Conservation (phyloP, 2,888 invertebrate genomes). For the Lasioglossum marginatum region DNA sequence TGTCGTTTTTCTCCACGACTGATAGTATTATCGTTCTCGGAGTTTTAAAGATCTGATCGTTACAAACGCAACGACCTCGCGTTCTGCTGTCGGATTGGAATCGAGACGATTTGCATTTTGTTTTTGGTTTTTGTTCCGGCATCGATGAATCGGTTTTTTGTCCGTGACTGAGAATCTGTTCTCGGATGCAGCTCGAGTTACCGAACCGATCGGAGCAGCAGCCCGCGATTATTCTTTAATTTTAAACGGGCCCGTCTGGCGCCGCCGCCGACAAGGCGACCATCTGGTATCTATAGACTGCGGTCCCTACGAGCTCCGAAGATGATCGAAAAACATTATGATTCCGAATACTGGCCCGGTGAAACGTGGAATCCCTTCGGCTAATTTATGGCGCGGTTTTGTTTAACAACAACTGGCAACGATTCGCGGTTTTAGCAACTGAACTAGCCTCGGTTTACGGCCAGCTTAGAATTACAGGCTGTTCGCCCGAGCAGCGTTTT, state of each 20-base stretch:
- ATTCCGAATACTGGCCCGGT: not conserved
- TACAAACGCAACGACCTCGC: no score
- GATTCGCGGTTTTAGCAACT: not conserved
- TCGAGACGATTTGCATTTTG: not conserved
- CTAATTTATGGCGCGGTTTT: not conserved
- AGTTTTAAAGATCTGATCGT: no score
- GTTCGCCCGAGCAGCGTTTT: not conserved
- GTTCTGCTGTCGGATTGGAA: not conserved
- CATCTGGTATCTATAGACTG: constrained; percentile 19
- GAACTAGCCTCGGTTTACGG: not conserved
- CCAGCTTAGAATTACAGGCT: not conserved
- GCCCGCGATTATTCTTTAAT: constrained; percentile 15
- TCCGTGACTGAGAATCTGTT: not conserved
- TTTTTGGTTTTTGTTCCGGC: not conserved
- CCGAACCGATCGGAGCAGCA: not conserved
- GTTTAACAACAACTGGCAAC: not conserved
- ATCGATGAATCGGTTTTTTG: constrained; percentile 10
- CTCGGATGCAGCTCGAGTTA: constrained; percentile 2
- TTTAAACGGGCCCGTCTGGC: constrained; percentile 18
- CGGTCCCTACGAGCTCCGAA: not conserved
- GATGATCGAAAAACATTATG: constrained; percentile 17
- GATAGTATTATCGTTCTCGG: not conserved
- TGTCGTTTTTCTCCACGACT: not conserved
- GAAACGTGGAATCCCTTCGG: not conserved
- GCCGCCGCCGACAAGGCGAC: constrained; percentile 11